Percentiles rank a stretch among this genome's conserved stretches.
Evolutionary conservation across 2,888 invertebrate genomes (phyloP).

Genomic region (Danaus chrysippus): DNA sequence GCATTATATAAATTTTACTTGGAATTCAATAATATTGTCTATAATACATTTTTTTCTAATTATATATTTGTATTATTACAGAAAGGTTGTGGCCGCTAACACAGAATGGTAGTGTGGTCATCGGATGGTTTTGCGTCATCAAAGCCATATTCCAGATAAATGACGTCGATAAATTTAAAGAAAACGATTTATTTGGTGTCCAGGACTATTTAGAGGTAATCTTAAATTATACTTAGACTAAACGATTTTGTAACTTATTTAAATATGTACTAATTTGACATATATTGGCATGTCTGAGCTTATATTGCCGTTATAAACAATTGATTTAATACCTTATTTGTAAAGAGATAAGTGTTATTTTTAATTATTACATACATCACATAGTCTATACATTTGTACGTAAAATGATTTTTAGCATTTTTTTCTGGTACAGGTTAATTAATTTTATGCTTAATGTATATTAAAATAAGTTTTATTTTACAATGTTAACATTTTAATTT

Average conservation of each 20-base stretch:
- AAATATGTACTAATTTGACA: not conserved
- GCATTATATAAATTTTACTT: no score
- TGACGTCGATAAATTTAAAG: conserved; percentile 55
- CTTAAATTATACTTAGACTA: not conserved
- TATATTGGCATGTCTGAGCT: not conserved
- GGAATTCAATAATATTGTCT: no score
- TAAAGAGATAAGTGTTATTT: no score
- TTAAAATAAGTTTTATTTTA: no score
- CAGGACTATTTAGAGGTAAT: conserved; percentile 70
- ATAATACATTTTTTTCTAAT: not conserved
- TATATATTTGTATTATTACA: conserved; percentile 44
- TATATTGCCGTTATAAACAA: no score
- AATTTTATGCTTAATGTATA: not conserved
- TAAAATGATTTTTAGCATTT: no score
- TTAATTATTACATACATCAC: no score
- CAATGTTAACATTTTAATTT: conserved; percentile 37
- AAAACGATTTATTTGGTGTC: conserved; percentile 58
- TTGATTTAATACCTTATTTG: no score
- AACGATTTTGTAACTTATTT: not conserved
- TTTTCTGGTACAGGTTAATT: not conserved
- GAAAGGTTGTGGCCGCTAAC: conserved; percentile 78
- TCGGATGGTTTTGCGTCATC: conserved; percentile 81
- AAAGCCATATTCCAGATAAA: conserved; percentile 75
- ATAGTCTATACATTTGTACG: no score
- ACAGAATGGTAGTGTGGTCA: conserved; percentile 67